phyloP scores from a whole-genome alignment of 1,140 invertebrate species.

The Myzus persicae region DNA sequence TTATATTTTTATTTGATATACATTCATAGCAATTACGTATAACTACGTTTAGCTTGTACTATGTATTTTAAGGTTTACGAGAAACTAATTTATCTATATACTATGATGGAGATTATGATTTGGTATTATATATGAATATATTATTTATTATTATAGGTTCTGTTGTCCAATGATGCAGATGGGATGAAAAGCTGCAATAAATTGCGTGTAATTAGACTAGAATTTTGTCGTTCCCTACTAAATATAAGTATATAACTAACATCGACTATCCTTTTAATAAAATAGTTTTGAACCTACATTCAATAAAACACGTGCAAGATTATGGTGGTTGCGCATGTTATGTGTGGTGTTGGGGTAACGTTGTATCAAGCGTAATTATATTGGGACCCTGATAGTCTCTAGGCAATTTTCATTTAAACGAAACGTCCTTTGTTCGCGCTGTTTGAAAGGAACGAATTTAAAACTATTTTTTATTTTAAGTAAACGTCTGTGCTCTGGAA shows the following conservation, averaged over 20 bases:
- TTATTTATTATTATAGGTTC: neutral
- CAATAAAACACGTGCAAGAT: conserved; percentile 18
- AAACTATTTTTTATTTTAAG: neutral
- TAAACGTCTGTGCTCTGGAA: neutral
- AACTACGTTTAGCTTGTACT: neutral
- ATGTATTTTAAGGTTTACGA: neutral
- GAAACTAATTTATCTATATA: neutral
- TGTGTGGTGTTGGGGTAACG: neutral
- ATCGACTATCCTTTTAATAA: neutral
- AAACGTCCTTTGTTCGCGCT: neutral
- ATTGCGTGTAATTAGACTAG: neutral
- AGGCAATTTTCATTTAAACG: conserved; percentile 32
- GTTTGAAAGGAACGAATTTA: neutral
- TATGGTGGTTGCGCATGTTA: neutral
- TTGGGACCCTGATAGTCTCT: conserved; percentile 17
- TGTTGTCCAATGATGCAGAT: neutral
- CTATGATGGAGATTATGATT: neutral
- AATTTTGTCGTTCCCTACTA: neutral
- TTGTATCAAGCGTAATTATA: conserved; percentile 12
- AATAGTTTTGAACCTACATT: neutral
- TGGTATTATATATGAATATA: neutral
- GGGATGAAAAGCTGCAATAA: neutral
- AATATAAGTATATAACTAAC: neutral
- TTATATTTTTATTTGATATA: neutral
- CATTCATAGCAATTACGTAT: neutral